Conservation (phyloP, 2,797 vertebrate species). For the Hippoglossus hippoglossus region DNA sequence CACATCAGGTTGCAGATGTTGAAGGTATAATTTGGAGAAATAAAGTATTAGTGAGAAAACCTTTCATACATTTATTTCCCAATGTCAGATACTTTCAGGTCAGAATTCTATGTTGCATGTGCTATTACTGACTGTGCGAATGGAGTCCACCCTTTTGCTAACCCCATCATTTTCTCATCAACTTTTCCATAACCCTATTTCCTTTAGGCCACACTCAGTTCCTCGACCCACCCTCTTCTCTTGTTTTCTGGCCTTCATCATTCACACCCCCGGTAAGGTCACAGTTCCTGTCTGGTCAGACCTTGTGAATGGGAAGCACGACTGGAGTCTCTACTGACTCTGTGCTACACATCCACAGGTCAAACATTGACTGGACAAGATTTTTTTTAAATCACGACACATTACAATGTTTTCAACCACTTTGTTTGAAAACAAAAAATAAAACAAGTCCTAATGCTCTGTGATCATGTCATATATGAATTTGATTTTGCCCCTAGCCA, state of each 20-base stretch:
- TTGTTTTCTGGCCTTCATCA: constrained; percentile 48
- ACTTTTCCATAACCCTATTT: constrained; percentile 62
- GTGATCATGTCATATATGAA: neutral
- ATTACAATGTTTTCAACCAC: neutral
- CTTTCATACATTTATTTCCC: neutral
- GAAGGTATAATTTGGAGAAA: neutral
- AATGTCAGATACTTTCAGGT: constrained; percentile 2
- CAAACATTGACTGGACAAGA: neutral
- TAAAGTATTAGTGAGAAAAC: neutral
- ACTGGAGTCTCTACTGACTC: neutral
- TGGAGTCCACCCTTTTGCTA: constrained; percentile 22
- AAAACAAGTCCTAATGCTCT: neutral
- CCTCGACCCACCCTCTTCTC: constrained; percentile 54
- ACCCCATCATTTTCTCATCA: constrained; percentile 43
- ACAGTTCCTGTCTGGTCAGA: constrained; percentile 56
- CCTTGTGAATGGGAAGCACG: constrained; percentile 28
- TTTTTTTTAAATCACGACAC: neutral
- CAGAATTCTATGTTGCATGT: neutral
- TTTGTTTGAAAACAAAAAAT: neutral
- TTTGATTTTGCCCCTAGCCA: neutral
- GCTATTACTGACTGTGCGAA: neutral
- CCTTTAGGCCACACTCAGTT: constrained; percentile 50
- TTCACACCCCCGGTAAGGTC: constrained; percentile 25
- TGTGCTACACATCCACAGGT: neutral
- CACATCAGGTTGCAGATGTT: neutral